Evolutionary conservation across 2,797 vertebrate species (phyloP), one percentile per base, ranked within the genome.

Genomic region (Enteromius treurensis): DNA sequence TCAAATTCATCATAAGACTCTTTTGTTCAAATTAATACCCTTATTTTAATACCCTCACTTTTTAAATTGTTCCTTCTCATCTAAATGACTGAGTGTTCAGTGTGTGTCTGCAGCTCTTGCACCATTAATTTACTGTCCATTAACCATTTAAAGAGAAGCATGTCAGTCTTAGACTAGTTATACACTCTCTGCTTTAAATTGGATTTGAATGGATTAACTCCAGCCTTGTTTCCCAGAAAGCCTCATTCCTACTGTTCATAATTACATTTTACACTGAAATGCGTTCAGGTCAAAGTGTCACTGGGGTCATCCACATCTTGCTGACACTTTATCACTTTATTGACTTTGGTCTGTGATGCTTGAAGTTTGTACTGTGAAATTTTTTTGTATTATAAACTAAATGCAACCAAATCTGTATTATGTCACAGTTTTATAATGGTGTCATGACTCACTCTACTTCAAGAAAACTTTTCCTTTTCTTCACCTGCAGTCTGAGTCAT

Each of bases 191-290:
- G 37, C 40, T 70, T 60, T 79, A 80, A 86, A 86, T 83, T 83
- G 85, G 85, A 86, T 86, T 86, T 79, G 32, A 69, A 79, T 49
- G 80, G 77, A 86, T 83, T 86, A 83, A 60, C 49, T 65, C 49
- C 53, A 55, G 74, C 65, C 80, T 79, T 67, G 60, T 79, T 82
- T 78, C 29, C n/a, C 84, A 82, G 49, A 73, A 79, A 82, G 29
- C 49, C 62, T 83, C 64, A 60, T 77, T 70, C 65, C 26, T 70
- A 75, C 65, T 37, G 42, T 60, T 80, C 77, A 82, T 83, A 86
- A 83, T 83, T 83, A 76, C 71, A 83, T 86, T 83, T 83, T 32
- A 83, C 34, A 64, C 40, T 81, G 17, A 85, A 79, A 82, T 80
- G 32, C n/a, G 83, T 79, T 71, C 42, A 55, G 80, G 80, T 79